phyloP scores from a whole-genome alignment of 2,797 vertebrate genomes.

The Coreius guichenoti region DNA sequence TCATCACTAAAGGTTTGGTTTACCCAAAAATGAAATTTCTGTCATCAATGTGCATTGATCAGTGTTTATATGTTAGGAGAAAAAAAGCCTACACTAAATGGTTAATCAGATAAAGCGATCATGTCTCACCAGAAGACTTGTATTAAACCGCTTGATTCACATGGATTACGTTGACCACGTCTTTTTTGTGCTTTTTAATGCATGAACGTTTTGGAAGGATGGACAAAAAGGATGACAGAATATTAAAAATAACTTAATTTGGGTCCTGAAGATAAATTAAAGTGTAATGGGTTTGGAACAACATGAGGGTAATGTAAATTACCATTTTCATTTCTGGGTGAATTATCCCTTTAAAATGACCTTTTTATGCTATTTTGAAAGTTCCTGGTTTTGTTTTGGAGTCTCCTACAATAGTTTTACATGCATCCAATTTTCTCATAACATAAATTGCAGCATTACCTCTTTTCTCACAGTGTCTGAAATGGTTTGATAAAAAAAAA shows the following conservation, averaged over 20 bases:
- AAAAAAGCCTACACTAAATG: not conserved
- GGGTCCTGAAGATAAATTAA: not conserved
- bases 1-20: not conserved
- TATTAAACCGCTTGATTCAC: not conserved
- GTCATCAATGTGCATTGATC: not conserved
- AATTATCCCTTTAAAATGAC: too few species aligned
- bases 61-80: not conserved
- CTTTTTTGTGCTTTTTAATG: not conserved
- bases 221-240: not conserved
- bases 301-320: not conserved
- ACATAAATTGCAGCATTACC: too few species aligned
- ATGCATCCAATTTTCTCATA: too few species aligned
- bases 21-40: not conserved
- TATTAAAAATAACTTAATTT: not conserved
- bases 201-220: not conserved
- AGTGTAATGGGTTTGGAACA: not conserved
- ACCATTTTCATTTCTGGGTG: not conserved
- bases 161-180: not conserved
- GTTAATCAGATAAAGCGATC: not conserved
- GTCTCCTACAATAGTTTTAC: too few species aligned
- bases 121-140: not conserved
- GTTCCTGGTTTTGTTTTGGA: too few species aligned
- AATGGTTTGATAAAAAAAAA: too few species aligned
- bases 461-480: too few species aligned
- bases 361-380: too few species aligned